A percentile compares a stretch with the other conserved stretches of the same genome.
Evolutionary conservation across 2,888 invertebrate species (phyloP).

Genomic region (Agonopterix subpropinquella): DNA sequence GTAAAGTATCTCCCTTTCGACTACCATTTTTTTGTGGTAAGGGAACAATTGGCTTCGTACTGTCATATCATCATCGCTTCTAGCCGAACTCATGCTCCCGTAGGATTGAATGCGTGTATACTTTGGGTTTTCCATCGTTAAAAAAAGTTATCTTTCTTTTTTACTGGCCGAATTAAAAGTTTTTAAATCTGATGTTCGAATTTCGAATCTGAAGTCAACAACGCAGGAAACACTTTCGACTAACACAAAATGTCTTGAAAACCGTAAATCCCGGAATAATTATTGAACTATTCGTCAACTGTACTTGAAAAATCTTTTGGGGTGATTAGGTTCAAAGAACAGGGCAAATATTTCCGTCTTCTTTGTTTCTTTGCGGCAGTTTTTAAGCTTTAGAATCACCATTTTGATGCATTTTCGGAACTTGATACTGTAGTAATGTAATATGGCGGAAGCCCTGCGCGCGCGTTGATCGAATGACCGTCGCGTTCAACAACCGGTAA

Average conservation of each 20-base stretch:
- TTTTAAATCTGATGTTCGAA: not conserved
- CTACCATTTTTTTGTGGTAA: slow-evolving; percentile 60
- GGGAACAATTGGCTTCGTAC: slow-evolving; percentile 64
- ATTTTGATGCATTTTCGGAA: slow-evolving; percentile 66
- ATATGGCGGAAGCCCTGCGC: slow-evolving; percentile 25
- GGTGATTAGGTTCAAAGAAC: slow-evolving; percentile 64
- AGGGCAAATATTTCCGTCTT: slow-evolving; percentile 53
- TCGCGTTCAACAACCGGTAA: slow-evolving; percentile 22
- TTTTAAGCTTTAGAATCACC: slow-evolving; percentile 54
- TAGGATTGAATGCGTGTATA: slow-evolving; percentile 59
- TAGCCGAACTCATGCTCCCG: slow-evolving; percentile 57
- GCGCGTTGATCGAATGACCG: slow-evolving; percentile 16
- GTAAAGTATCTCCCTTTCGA: slow-evolving; percentile 57
- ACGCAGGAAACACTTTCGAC: not conserved
- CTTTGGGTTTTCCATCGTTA: slow-evolving; percentile 40
- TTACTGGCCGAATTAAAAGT: not conserved
- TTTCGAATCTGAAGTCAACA: not conserved
- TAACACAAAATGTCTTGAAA: slow-evolving; percentile 15
- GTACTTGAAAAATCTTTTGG: slow-evolving; percentile 69
- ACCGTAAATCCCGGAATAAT: slow-evolving; percentile 39
- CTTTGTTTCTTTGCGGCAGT: slow-evolving; percentile 50
- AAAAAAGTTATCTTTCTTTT: not conserved
- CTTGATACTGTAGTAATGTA: slow-evolving; percentile 4
- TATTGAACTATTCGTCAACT: slow-evolving; percentile 52
- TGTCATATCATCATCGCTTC: slow-evolving; percentile 65